Evolutionary conservation across 2,888 invertebrate genomes (phyloP).

Genomic region (Zeuzera pyrina): DNA sequence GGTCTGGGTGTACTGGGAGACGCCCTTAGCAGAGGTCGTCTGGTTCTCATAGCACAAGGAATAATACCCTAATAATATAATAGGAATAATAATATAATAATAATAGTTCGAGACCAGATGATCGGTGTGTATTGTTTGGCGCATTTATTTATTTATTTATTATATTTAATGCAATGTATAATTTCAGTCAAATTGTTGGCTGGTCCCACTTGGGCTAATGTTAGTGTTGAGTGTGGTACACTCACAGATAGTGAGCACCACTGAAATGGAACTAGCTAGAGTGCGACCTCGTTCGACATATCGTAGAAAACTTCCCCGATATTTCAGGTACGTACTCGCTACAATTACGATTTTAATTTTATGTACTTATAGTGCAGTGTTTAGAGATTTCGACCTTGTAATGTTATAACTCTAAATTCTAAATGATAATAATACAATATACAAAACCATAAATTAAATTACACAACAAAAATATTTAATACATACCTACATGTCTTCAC

Average conservation of each 20-base stretch:
- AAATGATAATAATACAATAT: no score
- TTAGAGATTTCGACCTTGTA: no score
- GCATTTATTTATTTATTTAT: neutral
- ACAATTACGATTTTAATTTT: no score
- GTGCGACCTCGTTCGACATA: slow-evolving; percentile 54
- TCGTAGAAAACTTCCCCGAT: slow-evolving; percentile 50
- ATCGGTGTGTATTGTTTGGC: no score
- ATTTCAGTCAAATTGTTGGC: slow-evolving; percentile 54
- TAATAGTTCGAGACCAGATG: neutral
- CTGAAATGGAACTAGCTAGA: slow-evolving; percentile 60
- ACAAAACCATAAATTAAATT: no score
- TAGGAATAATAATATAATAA: neutral
- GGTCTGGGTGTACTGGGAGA: no score
- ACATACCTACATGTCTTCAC: no score
- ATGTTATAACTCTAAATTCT: no score
- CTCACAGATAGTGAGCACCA: slow-evolving; percentile 67
- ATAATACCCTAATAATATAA: neutral
- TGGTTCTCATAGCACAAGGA: no score
- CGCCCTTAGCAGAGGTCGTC: no score
- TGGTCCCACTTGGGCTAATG: slow-evolving; percentile 61
- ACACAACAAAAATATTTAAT: no score
- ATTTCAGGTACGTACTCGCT: slow-evolving; percentile 62
- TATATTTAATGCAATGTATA: neutral
- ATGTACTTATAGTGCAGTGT: no score
- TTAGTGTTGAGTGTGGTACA: slow-evolving; percentile 59